These are phyloP conservation scores for Hyperopisus bebe DNA, from an alignment of 2,113 vertebrate genomes.

Conservation along the genomic window DNA sequence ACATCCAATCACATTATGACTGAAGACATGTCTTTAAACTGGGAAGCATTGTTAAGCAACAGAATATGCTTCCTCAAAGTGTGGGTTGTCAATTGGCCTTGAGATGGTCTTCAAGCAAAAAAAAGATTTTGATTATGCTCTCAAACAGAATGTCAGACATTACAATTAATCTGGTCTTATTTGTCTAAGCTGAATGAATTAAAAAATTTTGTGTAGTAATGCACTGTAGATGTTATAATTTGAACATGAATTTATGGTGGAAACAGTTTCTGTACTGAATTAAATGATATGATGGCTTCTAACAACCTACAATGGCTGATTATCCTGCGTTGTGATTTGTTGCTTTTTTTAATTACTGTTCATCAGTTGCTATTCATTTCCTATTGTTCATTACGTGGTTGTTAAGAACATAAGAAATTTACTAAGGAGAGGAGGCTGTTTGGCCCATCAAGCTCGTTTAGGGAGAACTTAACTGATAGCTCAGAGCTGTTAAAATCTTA, in stretches of 20 bases:
- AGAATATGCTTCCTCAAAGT: not conserved
- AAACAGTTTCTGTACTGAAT: not conserved
- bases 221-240: not conserved
- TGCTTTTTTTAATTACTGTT: not conserved
- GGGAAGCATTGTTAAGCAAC: not conserved
- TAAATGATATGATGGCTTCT: not conserved
- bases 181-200: not conserved
- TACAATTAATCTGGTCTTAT: not conserved
- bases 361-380: not conserved
- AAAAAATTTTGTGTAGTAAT: not conserved
- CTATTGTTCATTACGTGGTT: not conserved
- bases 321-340: not conserved
- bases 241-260: not conserved
- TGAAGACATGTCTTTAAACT: not conserved
- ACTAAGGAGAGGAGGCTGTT: no score
- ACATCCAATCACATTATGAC: not conserved
- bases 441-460: no score
- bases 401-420: no score
- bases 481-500: no score
- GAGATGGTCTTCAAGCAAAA: not conserved
- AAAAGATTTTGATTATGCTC: not conserved
- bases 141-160: not conserved
- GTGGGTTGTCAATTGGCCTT: not conserved
- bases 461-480: no score
- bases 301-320: not conserved